These are phyloP conservation scores for Aplochiton taeniatus DNA, from an alignment of 2,797 vertebrate species.

Conservation along the genomic window DNA sequence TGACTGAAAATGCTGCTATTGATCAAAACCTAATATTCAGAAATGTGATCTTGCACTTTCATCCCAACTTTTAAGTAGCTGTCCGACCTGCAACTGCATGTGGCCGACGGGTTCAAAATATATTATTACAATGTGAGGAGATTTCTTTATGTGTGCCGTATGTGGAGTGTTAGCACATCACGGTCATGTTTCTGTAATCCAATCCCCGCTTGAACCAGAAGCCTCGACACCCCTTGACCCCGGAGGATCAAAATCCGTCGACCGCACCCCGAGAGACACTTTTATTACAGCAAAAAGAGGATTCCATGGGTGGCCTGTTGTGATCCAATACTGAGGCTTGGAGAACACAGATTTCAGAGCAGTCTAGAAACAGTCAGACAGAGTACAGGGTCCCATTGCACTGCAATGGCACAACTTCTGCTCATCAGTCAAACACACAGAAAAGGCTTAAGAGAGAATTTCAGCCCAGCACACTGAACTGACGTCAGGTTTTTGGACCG, in stretches of 20 bases:
- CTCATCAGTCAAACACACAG: conserved; percentile 70
- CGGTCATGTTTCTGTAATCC: conserved; percentile 68
- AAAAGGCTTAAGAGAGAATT: conserved; percentile 74
- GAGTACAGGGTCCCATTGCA: conserved; percentile 52
- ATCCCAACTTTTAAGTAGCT: too few relatives aligned
- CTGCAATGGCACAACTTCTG: conserved; percentile 63
- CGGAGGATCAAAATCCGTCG: conserved; percentile 68
- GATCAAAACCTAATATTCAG: conserved; percentile 51
- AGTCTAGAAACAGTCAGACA: conserved; percentile 59
- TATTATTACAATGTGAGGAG: conserved; percentile 49
- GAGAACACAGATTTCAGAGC: conserved; percentile 65
- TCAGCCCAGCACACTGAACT: conserved; percentile 51
- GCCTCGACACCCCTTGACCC: conserved; percentile 76
- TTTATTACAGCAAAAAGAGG: conserved; percentile 72
- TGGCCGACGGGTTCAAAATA: conserved; percentile 12
- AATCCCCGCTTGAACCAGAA: conserved; percentile 65
- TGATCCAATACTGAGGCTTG: conserved; percentile 69
- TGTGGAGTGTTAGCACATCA: conserved; percentile 40
- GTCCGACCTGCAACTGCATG: too few relatives aligned
- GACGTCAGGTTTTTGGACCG: conserved; percentile 68
- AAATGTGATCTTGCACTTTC: conserved; percentile 13
- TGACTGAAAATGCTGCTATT: conserved; percentile 31
- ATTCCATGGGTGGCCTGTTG: conserved; percentile 66
- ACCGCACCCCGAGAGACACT: conserved; percentile 69
- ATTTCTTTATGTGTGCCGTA: conserved; percentile 32